phyloP scores from a whole-genome alignment of 1,140 invertebrate species.

The Galendromus occidentalis region DNA sequence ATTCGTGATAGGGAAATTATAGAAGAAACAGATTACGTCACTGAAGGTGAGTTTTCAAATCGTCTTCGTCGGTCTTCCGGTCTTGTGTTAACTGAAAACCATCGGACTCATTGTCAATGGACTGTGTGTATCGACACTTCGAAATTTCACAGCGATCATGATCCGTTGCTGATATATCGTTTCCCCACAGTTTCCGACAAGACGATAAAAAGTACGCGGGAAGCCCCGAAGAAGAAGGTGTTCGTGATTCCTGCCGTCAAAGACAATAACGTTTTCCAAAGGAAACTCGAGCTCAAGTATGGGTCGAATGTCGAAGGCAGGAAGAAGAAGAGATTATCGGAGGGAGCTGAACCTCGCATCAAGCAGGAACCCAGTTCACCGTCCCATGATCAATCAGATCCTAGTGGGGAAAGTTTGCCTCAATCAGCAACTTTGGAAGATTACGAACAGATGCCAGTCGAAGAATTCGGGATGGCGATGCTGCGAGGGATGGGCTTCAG shows the following conservation, averaged over 20 bases:
- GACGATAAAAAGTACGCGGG: conserved; percentile 23
- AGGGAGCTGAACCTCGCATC: conserved; percentile 23
- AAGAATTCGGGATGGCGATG: conserved; percentile 72
- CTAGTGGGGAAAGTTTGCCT: conserved; percentile 31
- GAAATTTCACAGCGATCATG: neutral
- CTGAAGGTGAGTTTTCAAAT: neutral
- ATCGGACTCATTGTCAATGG: no score
- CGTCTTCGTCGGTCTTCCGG: no score
- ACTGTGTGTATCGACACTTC: neutral
- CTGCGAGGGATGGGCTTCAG: conserved; percentile 86
- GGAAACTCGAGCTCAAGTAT: conserved; percentile 10
- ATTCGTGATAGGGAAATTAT: neutral
- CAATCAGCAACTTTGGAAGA: conserved; percentile 44
- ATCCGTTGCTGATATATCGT: neutral
- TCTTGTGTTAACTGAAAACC: neutral
- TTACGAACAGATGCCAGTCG: conserved; percentile 71
- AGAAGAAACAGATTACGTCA: conserved; percentile 1
- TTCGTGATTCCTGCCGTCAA: conserved; percentile 31
- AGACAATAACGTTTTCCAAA: conserved; percentile 23
- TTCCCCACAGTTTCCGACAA: neutral
- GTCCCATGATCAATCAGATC: conserved; percentile 20
- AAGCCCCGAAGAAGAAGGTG: conserved; percentile 22
- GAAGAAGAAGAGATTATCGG: conserved; percentile 19
- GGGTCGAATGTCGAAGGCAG: conserved; percentile 9
- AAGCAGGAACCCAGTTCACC: conserved; percentile 17